Conservation (phyloP, 2,797 vertebrate genomes). For the Heteromormyrus szaboi region DNA sequence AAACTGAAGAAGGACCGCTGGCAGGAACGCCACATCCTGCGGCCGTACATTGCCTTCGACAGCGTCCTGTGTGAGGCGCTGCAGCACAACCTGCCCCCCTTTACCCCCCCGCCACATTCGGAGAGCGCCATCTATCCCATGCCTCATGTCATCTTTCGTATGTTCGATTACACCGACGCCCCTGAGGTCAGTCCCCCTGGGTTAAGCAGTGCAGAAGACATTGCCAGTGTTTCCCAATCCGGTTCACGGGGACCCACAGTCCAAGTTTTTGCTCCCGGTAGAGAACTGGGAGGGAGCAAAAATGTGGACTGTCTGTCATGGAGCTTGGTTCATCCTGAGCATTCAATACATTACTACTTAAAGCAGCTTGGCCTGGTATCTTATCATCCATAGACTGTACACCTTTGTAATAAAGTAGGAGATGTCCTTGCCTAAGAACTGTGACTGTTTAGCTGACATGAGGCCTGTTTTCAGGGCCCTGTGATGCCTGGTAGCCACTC, state of each 20-base stretch:
- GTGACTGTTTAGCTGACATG: not conserved
- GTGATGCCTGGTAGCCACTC: slow-evolving; percentile 98
- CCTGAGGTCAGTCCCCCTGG: slow-evolving; percentile 72
- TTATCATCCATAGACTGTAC: not conserved
- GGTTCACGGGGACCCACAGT: not conserved
- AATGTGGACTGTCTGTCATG: not conserved
- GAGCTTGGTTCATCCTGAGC: not conserved
- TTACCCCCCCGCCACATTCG: slow-evolving; percentile 89
- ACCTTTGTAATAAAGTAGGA: not conserved
- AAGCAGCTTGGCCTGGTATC: not conserved
- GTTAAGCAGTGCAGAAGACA: not conserved
- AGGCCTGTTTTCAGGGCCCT: slow-evolving; percentile 68
- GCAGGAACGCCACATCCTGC: slow-evolving; percentile 92
- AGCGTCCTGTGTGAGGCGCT: slow-evolving; percentile 94
- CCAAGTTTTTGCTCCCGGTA: not conserved
- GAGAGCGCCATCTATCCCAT: slow-evolving; percentile 83
- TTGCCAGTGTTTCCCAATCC: not conserved
- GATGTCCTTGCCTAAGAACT: not conserved
- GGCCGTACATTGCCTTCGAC: slow-evolving; percentile 96
- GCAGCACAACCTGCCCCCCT: slow-evolving; percentile 94
- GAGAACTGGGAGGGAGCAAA: not conserved
- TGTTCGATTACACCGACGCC: slow-evolving; percentile 98
- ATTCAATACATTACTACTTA: not conserved
- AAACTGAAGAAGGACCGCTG: slow-evolving; percentile 95
- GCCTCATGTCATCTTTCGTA: slow-evolving; percentile 87